Base-by-base conservation (phyloP, 2,888 invertebrate species). In the Callimorpha dominula region DNA sequence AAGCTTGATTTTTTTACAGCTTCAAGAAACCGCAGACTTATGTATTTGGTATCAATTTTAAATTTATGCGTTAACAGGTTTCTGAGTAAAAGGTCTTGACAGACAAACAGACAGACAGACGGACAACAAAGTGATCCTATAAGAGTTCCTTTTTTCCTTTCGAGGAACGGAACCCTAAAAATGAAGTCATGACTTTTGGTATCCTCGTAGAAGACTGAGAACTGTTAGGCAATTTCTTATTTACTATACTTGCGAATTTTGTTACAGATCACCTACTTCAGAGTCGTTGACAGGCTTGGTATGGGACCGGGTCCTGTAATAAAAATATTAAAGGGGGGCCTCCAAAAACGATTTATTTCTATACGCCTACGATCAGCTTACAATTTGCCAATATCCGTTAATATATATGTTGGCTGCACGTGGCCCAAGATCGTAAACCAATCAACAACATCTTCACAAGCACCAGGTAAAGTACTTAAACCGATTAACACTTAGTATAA, bases 221-320 rank as follows among this genome's bases (percentile, higher is more conserved):
- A 31, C 31, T 31, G 31, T 31, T 31, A 31, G 1, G 31, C 31
- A 1, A 17, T 17, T 4, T 15, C 52, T 31, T 12, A 8, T 6
- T 31, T 31, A 15, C 12, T 14, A 2, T 14, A 60, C 31, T 31
- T 12, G 31, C 0, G 6, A 31, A 31, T 31, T 6, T 60, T 89
- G 87, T 68, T 81, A 91, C 86, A 94, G 94, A 93, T 94, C 50
- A 92, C 93, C 0, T 94, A 93, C 83, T 87, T 94, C 63, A 87
- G 92, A 72, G 89, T 94, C 0, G 86, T 86, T 0, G 94, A 94
- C 69, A 91, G 94, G 4, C 81, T 94, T 4, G 93, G 93, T 1
- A 74, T 88, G 4, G 90, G 90, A 1, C 73, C 86, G 5, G 90
- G 92, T 0, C 93, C 93, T 1, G 73, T 68, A 17, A 87, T 91